Evolutionary conservation across 2,888 invertebrate species (phyloP).

Genomic region (Dryobota labecula): DNA sequence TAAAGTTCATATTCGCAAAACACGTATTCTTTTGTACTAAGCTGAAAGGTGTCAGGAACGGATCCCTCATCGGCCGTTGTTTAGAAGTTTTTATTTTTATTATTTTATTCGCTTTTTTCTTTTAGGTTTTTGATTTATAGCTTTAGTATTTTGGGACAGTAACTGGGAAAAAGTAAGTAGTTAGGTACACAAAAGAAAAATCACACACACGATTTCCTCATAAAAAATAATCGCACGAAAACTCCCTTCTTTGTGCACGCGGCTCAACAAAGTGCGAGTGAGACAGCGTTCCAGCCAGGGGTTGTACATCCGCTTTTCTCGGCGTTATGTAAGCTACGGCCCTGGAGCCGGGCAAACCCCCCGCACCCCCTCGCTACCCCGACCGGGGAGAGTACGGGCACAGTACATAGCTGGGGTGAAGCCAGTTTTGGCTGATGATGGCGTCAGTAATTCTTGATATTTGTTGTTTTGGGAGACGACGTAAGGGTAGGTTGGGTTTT

Average conservation of each 20-base stretch:
- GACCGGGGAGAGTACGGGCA: constrained; percentile 56
- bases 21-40: too few relatives aligned
- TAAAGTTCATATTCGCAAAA: too few relatives aligned
- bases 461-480: constrained; percentile 42
- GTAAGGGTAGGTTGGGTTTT: constrained; percentile 6
- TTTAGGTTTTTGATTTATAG: background rate
- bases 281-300: constrained; percentile 77
- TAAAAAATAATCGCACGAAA: constrained; percentile 67
- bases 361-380: constrained; percentile 58
- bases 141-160: background rate
- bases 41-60: too few relatives aligned
- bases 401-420: constrained; percentile 56
- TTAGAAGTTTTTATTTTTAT: background rate
- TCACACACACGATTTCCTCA: too few relatives aligned
- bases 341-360: constrained; percentile 85
- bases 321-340: constrained; percentile 89
- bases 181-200: background rate
- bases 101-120: background rate
- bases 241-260: constrained; percentile 58
- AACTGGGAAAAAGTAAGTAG: background rate
- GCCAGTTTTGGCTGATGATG: constrained; percentile 57
- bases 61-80: too few relatives aligned
- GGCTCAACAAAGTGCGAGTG: constrained; percentile 78
- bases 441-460: constrained; percentile 61
- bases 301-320: constrained; percentile 88